These are phyloP conservation scores for Sebastes paucispinis DNA, from an alignment of 2,797 vertebrate species.

Conservation along the genomic window DNA sequence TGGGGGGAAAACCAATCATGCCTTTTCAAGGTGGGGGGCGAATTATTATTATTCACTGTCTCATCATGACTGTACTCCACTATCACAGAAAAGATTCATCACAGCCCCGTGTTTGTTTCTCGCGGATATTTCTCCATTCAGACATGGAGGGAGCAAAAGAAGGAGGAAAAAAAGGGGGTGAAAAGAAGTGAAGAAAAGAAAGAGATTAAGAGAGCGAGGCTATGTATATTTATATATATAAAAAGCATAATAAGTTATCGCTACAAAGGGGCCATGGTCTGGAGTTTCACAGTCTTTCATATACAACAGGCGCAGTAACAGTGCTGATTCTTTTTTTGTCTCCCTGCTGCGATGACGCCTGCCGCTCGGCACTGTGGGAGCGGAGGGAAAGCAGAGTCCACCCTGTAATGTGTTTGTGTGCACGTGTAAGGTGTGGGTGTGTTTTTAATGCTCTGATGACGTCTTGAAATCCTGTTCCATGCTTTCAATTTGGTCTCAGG, in stretches of 20 bases:
- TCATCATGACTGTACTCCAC: constrained; percentile 31
- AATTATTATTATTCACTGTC: constrained; percentile 48
- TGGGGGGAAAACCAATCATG: constrained; percentile 17
- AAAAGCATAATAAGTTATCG: constrained; percentile 69
- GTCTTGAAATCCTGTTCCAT: constrained; percentile 43
- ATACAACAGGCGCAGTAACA: constrained; percentile 55
- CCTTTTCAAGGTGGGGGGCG: constrained; percentile 30
- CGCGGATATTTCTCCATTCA: constrained; percentile 32
- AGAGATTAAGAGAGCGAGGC: constrained; percentile 46
- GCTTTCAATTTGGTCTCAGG: constrained; percentile 33
- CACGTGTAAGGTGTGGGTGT: constrained; percentile 19
- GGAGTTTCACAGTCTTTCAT: constrained; percentile 77
- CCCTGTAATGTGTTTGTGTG: constrained; percentile 27
- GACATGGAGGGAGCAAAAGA: constrained; percentile 24
- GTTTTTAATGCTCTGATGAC: constrained; percentile 34
- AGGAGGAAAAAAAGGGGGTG: constrained; percentile 1
- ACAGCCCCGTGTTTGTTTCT: constrained; percentile 26
- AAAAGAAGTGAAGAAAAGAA: constrained; percentile 43
- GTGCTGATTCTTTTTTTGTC: constrained; percentile 44
- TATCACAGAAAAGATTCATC: constrained; percentile 49
- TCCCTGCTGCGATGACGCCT: constrained; percentile 57
- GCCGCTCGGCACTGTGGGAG: constrained; percentile 61
- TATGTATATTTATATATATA: constrained; percentile 64
- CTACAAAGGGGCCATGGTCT: constrained; percentile 79
- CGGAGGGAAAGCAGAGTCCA: constrained; percentile 63